Base-by-base conservation (phyloP, 2,797 vertebrate genomes). In the Leptoclinus maculatus region DNA sequence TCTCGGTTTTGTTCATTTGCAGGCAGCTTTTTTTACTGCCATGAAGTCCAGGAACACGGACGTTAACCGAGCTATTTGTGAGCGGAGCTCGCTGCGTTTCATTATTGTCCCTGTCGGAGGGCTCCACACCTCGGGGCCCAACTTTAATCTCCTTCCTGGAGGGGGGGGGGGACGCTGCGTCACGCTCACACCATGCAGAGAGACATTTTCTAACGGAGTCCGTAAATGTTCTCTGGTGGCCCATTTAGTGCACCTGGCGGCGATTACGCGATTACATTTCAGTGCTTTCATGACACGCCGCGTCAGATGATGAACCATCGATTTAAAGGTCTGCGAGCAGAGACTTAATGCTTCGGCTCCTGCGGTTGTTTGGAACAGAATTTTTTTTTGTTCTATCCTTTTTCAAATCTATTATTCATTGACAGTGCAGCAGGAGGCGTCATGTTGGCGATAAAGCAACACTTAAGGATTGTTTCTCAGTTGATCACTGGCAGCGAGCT, bases 41-140 rank as follows among this genome's bases (percentile, higher is more conserved):
- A 4, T 66, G 7, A n/a, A 62, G 14, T 56, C 80, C 58, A 74
- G 66, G 67, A 66, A 56, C 56, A 51, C 1, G 58, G 73, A 60
- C 53, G 59, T 83, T 76, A 66, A 77, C 53, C 16, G 34, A 13
- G 5, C 75, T 65, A 47, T 79, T 83, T 88, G 75, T 74, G 75
- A 80, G 78, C 58, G 23, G 25, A 51, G 27, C 72, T 76, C 70
- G 38, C 76, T 68, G 66, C 76, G 88, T 93, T 92, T 93, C 92
- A 94, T 94, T 94, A 93, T 82, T 60, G 84, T 89, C 93, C 62
- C 93, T 25, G 89, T 91, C 1, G 90, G 91, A 80, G 79, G 81
- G 67, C 80, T 80, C 59, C 69, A 74, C 87, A 87, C 79, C 86
- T 83, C 84, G 16, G 86, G 85, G 29, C 66, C 49, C 45, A 14